Evolutionary conservation across 2,113 vertebrate genomes (phyloP).

Genomic region (Channa maculata): DNA sequence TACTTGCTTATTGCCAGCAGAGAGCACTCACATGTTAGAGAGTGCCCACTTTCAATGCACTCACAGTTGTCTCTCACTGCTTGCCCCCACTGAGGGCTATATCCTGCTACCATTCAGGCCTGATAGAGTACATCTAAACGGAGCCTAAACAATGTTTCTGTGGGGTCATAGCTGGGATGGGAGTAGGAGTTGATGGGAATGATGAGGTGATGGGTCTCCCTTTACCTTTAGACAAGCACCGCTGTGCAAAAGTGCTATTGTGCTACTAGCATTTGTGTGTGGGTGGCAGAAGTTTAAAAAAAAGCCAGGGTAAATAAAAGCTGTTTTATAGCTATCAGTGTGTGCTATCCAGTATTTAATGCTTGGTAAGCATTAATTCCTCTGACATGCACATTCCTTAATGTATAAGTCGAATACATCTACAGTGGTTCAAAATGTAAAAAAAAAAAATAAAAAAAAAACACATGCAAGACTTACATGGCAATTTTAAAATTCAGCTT

Average conservation of each 20-base stretch:
- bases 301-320: slow-evolving; percentile 83
- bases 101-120: slow-evolving; percentile 78
- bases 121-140: slow-evolving; percentile 79
- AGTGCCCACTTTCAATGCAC: slow-evolving; percentile 64
- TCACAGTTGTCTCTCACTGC: slow-evolving; percentile 74
- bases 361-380: slow-evolving; percentile 72
- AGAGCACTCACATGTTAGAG: slow-evolving; percentile 87
- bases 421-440: neutral
- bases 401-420: slow-evolving; percentile 24
- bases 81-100: slow-evolving; percentile 77
- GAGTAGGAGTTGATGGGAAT: slow-evolving; percentile 88
- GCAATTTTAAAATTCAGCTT: neutral
- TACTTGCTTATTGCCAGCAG: slow-evolving; percentile 84
- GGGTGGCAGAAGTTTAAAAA: slow-evolving; percentile 80
- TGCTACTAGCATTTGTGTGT: slow-evolving; percentile 86
- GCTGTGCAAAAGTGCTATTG: slow-evolving; percentile 81
- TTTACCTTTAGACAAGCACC: slow-evolving; percentile 84
- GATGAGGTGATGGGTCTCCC: slow-evolving; percentile 84
- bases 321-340: slow-evolving; percentile 62
- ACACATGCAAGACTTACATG: neutral
- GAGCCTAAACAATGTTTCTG: slow-evolving; percentile 82
- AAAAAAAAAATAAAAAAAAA: neutral
- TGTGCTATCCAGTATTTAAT: slow-evolving; percentile 63
- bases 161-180: slow-evolving; percentile 81
- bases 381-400: neutral